Conservation (phyloP, 2,113 vertebrate species). For the Callionymus lyra region DNA sequence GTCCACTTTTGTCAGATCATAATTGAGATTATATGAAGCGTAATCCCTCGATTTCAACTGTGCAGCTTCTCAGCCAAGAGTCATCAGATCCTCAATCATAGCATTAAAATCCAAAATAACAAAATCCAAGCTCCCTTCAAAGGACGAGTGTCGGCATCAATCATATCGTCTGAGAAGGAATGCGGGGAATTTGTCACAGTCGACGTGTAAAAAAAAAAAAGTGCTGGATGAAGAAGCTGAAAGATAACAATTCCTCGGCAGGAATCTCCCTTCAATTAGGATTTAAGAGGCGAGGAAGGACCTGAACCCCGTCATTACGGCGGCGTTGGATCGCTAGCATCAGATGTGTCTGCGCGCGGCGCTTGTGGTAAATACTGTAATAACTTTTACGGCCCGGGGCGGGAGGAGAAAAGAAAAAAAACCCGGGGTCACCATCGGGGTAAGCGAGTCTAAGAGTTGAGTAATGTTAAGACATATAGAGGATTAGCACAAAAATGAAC, state of each 20-base stretch:
- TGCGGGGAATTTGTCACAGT: slow-evolving; percentile 19
- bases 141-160: no score
- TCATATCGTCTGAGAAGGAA: no score
- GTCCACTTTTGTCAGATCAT: no score
- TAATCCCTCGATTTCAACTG: no score
- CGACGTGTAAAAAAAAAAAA: slow-evolving; percentile 5
- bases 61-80: no score
- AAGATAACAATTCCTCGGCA: no score
- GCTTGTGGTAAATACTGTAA: slow-evolving; percentile 29
- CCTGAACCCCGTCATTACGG: slow-evolving; percentile 44
- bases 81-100: no score
- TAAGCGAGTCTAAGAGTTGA: slow-evolving; percentile 8
- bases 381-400: slow-evolving; percentile 22
- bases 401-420: slow-evolving; percentile 7
- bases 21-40: no score
- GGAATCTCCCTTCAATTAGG: slow-evolving; percentile 41
- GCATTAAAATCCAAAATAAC: no score
- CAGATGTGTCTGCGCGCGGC: slow-evolving; percentile 39
- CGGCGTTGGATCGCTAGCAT: slow-evolving; percentile 29
- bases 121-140: no score
- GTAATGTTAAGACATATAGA: slow-evolving; percentile 6
- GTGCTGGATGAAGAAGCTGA: no score
- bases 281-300: slow-evolving; percentile 49
- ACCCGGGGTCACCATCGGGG: slow-evolving; percentile 31
- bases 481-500: background rate